Conservation (phyloP, 35 echinoderm and acorn worm genomes). For the Chiridota heheva region DNA sequence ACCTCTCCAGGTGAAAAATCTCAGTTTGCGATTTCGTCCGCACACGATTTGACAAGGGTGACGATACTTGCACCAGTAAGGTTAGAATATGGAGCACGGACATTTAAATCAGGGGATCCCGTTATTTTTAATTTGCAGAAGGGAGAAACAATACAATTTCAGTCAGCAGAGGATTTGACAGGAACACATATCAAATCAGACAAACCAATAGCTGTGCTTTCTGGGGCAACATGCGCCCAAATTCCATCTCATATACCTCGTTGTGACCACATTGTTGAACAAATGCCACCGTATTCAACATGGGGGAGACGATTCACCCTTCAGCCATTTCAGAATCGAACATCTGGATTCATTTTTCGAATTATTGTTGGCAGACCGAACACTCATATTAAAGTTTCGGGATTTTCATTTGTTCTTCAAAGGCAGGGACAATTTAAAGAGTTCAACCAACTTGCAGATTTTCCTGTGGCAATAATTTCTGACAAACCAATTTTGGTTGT, state of each 20-base stretch:
- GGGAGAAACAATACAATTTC: conserved; percentile 74
- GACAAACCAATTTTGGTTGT: conserved; percentile 74
- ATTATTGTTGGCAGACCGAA: conserved; percentile 66
- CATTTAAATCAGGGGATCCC: conserved; percentile 47
- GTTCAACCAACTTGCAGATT: conserved; percentile 67
- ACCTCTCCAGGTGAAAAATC: conserved; percentile 65
- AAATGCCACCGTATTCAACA: conserved; percentile 69
- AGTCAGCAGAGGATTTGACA: conserved; percentile 59
- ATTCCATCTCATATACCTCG: conserved; percentile 59
- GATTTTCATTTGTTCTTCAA: conserved; percentile 30
- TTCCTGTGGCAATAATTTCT: conserved; percentile 57
- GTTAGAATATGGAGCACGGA: conserved; percentile 26
- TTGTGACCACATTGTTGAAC: conserved; percentile 90
- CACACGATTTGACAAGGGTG: conserved; percentile 59
- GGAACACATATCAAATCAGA: conserved; percentile 73
- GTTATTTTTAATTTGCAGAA: conserved; percentile 50
- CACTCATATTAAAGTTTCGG: conserved; percentile 65
- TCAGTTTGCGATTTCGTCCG: conserved; percentile 60
- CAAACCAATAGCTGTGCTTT: conserved; percentile 62
- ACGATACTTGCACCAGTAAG: conserved; percentile 35
- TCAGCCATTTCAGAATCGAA: conserved; percentile 69
- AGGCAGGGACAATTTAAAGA: conserved; percentile 68
- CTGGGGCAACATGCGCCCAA: conserved; percentile 67
- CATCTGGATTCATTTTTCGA: conserved; percentile 76
- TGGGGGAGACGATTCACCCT: conserved; percentile 79